Conservation (phyloP, 35 echinoderm and acorn worm species). For the Apostichopus japonicus region DNA sequence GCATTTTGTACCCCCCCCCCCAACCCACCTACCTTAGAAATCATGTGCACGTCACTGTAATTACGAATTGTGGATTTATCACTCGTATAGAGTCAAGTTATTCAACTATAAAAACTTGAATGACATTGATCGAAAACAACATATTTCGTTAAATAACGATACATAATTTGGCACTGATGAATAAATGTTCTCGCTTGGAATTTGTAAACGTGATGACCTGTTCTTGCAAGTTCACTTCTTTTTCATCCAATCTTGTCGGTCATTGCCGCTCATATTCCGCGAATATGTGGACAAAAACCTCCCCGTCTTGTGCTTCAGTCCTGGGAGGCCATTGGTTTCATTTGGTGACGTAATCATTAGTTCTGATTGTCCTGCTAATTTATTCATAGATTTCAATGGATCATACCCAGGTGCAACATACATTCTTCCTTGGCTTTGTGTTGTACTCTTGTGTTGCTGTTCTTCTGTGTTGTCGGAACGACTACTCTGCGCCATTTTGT, state of each 20-base stretch:
- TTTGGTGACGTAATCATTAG: not conserved
- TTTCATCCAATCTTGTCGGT: slow-evolving; percentile 6
- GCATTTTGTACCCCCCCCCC: too few relatives aligned
- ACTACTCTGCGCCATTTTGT: not conserved
- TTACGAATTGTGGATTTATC: too few relatives aligned
- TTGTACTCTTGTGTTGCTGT: not conserved
- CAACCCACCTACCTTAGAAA: too few relatives aligned
- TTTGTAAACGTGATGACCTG: too few relatives aligned
- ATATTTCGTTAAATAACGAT: too few relatives aligned
- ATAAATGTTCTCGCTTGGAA: too few relatives aligned
- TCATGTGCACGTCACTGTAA: too few relatives aligned
- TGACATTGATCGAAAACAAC: too few relatives aligned
- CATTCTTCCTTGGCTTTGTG: not conserved
- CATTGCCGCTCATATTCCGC: slow-evolving; percentile 8
- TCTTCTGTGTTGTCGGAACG: not conserved
- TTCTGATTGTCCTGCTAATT: not conserved
- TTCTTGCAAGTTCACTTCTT: too few relatives aligned
- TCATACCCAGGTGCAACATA: not conserved
- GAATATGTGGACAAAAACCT: slow-evolving; percentile 28
- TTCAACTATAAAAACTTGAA: too few relatives aligned
- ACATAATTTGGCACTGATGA: too few relatives aligned
- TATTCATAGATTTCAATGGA: not conserved
- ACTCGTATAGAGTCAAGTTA: too few relatives aligned
- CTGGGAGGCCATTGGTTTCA: not conserved
- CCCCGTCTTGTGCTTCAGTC: not conserved